Evolutionary conservation across 2,797 vertebrate genomes (phyloP).

Genomic region (Margarornis squamiger): DNA sequence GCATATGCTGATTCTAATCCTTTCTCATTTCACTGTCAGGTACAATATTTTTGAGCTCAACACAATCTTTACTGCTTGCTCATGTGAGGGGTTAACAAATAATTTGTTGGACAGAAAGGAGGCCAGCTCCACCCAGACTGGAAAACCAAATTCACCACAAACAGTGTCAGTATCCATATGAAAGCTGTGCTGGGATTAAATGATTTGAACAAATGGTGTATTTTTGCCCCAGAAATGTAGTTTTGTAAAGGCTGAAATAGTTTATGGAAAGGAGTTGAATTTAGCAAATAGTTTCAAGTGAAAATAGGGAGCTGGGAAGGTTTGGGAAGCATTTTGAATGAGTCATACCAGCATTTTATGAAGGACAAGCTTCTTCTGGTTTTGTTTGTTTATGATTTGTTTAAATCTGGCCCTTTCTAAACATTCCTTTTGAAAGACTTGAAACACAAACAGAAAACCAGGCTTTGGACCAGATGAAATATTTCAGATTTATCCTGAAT

Average conservation of each 20-base stretch:
- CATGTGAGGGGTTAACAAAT: background rate
- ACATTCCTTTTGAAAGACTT: background rate
- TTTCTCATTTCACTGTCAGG: background rate
- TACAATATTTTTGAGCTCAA: background rate
- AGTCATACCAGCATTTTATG: background rate
- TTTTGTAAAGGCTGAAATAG: background rate
- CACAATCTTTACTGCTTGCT: background rate
- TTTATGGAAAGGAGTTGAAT: background rate
- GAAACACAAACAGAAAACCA: background rate
- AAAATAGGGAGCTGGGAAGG: background rate
- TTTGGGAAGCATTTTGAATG: background rate
- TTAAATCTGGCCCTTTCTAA: background rate
- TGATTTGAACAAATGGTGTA: background rate
- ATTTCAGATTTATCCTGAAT: background rate
- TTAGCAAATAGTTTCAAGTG: background rate
- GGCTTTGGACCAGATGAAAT: background rate
- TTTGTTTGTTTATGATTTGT: background rate
- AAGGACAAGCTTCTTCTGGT: background rate
- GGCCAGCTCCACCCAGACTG: background rate
- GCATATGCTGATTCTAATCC: fast-evolving
- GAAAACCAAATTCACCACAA: background rate
- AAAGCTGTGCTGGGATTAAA: background rate
- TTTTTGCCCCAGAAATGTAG: background rate
- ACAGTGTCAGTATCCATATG: background rate
- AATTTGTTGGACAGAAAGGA: background rate